Evolutionary conservation across 1,140 invertebrate genomes (phyloP).

Genomic region (Melipona quadrifasciata): DNA sequence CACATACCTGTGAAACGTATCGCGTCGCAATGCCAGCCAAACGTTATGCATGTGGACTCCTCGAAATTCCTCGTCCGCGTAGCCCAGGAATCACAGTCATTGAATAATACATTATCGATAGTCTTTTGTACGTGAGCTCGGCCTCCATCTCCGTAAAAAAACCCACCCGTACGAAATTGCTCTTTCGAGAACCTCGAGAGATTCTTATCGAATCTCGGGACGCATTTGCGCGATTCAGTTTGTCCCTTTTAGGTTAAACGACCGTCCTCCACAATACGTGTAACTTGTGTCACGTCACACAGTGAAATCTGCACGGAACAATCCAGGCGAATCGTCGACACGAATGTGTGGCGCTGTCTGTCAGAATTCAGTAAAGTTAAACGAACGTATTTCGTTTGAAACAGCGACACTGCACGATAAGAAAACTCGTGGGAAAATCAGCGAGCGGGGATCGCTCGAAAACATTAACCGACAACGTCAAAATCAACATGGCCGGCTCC

Average conservation of each 20-base stretch:
- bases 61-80: constrained; percentile 35
- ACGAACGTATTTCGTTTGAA: background rate
- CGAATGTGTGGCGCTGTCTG: background rate
- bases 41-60: background rate
- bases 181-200: background rate
- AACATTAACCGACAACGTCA: background rate
- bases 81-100: constrained; percentile 8
- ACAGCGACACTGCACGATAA: background rate
- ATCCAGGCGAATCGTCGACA: background rate
- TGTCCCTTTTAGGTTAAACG: background rate
- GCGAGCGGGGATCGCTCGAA: background rate
- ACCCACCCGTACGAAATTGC: background rate
- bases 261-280: background rate
- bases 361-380: background rate
- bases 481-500: background rate
- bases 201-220: too few species aligned
- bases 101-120: constrained; percentile 45
- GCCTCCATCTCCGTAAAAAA: background rate
- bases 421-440: background rate
- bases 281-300: background rate
- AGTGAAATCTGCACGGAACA: background rate
- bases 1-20: constrained; percentile 10
- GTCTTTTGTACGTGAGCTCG: background rate
- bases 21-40: background rate
- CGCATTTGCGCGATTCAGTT: background rate